Evolutionary conservation across 2,797 vertebrate species (phyloP), one percentile per base, ranked within the genome.

Genomic region (Gallinago nigripennis): DNA sequence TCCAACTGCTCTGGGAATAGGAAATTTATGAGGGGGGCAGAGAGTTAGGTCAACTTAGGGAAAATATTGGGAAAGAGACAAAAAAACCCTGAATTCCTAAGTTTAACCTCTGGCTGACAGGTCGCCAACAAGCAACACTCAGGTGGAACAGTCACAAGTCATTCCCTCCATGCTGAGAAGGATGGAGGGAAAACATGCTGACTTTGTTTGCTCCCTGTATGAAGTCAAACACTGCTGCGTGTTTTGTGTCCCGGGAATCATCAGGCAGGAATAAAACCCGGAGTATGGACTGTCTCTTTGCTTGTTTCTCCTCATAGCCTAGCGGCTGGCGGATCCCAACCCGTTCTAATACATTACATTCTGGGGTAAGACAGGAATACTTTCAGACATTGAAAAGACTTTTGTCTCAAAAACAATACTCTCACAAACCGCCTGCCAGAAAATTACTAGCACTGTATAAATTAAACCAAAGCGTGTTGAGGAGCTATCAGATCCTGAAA

Each of bases 81-180:
- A 70, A 73, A n/a, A 37, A 1, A 16, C 41, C 3, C 5, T 28
- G 16, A 73, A 70, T 78, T 81, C 35, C 27, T 11, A 31, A 86
- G 51, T 84, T 92, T 88, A 83, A 75, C 84, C 68, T 91, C 78
- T 78, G 73, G 46, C 70, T 91, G 89, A 64, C 57, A 65, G 66
- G 89, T 84, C 0, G 2, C 35, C 78, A 94, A 28, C 41, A 81
- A 51, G 45, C 45, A 78, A 68, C 53, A 18, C n/a, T 58, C 17
- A 6, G 28, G 58, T 92, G 87, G 30, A 56, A 21, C 56, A 56
- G 77, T 81, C 89, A 88, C 73, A 86, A 90, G n/a, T 56, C 73
- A 53, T 88, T 71, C 69, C 70, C 77, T 64, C 51, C 63, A 53
- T 1, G 1, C 45, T 7, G 13, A 69, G 73, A 71, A 58, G 30